These are phyloP conservation scores for Sardina pilchardus DNA, from an alignment of 2,113 vertebrate genomes.

Conservation along the genomic window DNA sequence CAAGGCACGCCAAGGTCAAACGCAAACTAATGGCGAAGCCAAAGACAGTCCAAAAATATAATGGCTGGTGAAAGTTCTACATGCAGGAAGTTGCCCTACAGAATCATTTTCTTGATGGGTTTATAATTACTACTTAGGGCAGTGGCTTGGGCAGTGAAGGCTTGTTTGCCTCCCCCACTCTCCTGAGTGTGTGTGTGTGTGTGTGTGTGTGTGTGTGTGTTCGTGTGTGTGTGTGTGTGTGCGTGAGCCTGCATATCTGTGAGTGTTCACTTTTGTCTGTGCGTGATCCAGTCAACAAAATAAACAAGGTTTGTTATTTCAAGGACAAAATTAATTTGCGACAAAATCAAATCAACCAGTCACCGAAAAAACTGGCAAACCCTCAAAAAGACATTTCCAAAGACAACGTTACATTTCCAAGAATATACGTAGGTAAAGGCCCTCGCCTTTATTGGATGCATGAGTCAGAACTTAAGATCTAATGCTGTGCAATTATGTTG, in stretches of 20 bases:
- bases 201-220: background rate
- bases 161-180: too few species aligned
- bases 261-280: background rate
- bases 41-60: too few species aligned
- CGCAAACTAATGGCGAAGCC: too few species aligned
- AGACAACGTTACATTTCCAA: background rate
- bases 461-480: background rate
- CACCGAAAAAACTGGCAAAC: background rate
- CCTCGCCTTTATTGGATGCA: background rate
- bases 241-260: background rate
- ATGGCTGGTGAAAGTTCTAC: too few species aligned
- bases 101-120: too few species aligned
- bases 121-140: too few species aligned
- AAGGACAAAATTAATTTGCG: background rate
- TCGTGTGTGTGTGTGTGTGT: background rate
- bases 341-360: background rate
- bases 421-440: background rate
- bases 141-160: too few species aligned
- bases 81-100: too few species aligned
- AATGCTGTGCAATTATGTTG: background rate
- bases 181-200: constrained; percentile 8
- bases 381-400: background rate
- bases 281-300: background rate
- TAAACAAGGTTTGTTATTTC: too few species aligned
- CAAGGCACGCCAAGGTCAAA: too few species aligned